Conservation (phyloP, 92 coral and sea anemone genomes). For the Palythoa caribaeorum region DNA sequence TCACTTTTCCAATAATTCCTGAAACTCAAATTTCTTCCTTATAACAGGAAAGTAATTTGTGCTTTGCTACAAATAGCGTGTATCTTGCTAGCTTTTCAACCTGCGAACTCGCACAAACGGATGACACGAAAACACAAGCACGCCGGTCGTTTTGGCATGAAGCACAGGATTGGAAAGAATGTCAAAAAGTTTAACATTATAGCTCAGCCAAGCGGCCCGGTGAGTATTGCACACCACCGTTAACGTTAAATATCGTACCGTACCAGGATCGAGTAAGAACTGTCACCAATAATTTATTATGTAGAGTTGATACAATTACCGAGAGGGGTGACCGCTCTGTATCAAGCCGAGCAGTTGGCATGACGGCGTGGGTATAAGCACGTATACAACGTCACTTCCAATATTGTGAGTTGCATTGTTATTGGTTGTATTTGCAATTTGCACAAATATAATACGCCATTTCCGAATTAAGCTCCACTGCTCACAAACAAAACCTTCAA, state of each 20-base stretch:
- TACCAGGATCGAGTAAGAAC: too few relatives aligned
- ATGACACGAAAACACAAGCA: constrained; percentile 30
- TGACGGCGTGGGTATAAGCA: too few relatives aligned
- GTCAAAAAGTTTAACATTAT: constrained; percentile 41
- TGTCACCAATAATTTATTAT: too few relatives aligned
- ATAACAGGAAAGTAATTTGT: constrained; percentile 8
- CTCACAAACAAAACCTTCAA: too few relatives aligned
- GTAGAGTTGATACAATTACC: too few relatives aligned
- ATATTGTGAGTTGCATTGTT: too few relatives aligned
- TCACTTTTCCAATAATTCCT: neutral
- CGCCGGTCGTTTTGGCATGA: constrained; percentile 36
- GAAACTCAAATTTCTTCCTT: neutral
- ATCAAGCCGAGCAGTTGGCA: too few relatives aligned
- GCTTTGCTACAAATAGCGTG: constrained; percentile 16
- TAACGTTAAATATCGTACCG: neutral
- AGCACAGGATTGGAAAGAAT: neutral
- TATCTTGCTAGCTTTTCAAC: constrained; percentile 18
- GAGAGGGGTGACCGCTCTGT: too few relatives aligned
- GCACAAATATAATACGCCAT: too few relatives aligned
- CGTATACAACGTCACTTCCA: too few relatives aligned
- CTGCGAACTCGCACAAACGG: constrained; percentile 8
- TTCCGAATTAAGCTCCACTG: too few relatives aligned
- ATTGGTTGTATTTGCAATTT: too few relatives aligned
- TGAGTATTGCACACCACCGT: neutral
- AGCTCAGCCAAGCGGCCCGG: constrained; percentile 38